Evolutionary conservation across 2,113 vertebrate species (phyloP), one percentile per base, ranked within the genome.

Genomic region (Puntigrus tetrazona): DNA sequence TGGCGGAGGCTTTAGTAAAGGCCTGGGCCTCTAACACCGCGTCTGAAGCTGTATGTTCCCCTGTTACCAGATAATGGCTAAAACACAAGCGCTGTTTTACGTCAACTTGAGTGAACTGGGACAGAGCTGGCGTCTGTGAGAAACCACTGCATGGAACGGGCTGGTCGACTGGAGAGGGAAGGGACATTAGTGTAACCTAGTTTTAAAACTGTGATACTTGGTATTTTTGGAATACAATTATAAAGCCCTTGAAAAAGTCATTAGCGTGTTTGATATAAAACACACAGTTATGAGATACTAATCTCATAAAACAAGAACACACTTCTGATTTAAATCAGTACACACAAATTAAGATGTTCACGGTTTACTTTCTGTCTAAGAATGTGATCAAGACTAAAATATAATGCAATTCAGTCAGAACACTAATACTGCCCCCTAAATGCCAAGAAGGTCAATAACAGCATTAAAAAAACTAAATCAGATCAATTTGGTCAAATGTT

Each of bases 221-320:
- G 86, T 88, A 52, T 88, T 87, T 84, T 74, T 75, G 57, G 81
- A 85, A 86, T 85, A 88, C 78, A 89, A 88, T 86, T 87, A 75
- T 61, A 88, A 86, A 65, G 57, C 25, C 85, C 81, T 83, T 73
- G 81, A 85, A 88, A 75, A 89, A 88, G 82, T 88, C 85, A 89
- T 92, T 89, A 88, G 87, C 55, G 5, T 86, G 79, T 70, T 86
- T 65, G 61, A 29, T 29, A 50, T 22, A 63, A 20, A 69, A 65
- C 41, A 63, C 10, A 81, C 25, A 55, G 29, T 90, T 85, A 89
- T 88, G 83, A 84, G 92, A 93, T 86, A 84, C 83, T 87, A 91
- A 90, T 90, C 87, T 87, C 89, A 92, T 91, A 92, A 92, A 92
- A 90, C 83, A 89, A 84, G 84, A 90, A 85, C 14, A 5, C 88